Conservation (phyloP, 1,140 invertebrate species). For the Brachionus sp. region DNA sequence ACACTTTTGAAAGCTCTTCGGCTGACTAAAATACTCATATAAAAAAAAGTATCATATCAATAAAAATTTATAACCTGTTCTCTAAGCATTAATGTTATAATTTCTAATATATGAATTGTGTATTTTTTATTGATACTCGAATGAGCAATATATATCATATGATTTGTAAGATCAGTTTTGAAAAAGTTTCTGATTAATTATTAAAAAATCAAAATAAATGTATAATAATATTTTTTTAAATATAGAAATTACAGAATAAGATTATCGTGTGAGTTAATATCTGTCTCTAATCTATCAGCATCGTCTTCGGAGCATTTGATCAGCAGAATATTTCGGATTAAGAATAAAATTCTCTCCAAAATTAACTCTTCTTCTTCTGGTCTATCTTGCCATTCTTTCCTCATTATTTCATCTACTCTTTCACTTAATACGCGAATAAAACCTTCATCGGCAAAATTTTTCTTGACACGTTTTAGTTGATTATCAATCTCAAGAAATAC, state of each 20-base stretch:
- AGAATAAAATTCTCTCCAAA: conserved; percentile 36
- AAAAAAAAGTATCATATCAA: neutral
- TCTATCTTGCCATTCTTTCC: conserved; percentile 43
- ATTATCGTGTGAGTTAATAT: conserved; percentile 23
- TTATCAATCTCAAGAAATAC: conserved; percentile 29
- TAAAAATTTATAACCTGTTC: conserved; percentile 5
- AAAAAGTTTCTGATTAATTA: conserved; percentile 7
- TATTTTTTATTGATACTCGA: conserved; percentile 17
- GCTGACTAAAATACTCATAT: neutral
- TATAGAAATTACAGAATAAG: neutral
- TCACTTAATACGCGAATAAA: conserved; percentile 29
- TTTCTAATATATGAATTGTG: conserved; percentile 31
- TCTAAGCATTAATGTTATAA: conserved; percentile 23
- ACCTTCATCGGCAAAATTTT: conserved; percentile 29
- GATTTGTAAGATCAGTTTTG: neutral
- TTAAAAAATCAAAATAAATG: neutral
- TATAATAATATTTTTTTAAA: neutral
- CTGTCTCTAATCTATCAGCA: conserved; percentile 25
- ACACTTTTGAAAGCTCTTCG: conserved; percentile 32
- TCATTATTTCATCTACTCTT: neutral
- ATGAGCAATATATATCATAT: neutral
- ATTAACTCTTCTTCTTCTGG: conserved; percentile 45
- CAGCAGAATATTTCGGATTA: conserved; percentile 32
- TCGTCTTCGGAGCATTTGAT: conserved; percentile 19
- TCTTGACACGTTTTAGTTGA: conserved; percentile 11